Base-by-base conservation (phyloP, 2,797 vertebrate species). In the Ctenopoma multispine region DNA sequence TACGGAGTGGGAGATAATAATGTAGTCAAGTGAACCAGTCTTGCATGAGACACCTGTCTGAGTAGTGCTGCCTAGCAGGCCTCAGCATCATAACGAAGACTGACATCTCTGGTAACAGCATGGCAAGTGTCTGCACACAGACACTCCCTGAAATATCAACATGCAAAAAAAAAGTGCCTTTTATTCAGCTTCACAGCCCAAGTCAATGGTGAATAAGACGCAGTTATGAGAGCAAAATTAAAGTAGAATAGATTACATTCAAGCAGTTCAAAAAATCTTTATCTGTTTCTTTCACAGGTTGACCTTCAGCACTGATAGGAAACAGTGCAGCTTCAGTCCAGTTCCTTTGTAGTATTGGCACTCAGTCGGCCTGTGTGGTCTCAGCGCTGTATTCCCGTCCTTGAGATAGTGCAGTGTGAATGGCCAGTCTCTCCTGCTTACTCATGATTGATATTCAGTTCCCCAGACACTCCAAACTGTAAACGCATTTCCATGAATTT, bases 371-470 rank as follows among this genome's bases (percentile, higher is more conserved):
- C 82, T 49, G 76, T 86, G 82, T 81, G 84, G 88, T 84, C 85
- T 81, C 88, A 13, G 58, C 38, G 72, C 77, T 86, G 54, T 40
- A 13, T 55, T 63, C 71, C 48, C 49, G 73, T 91, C 89, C 88
- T 89, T 89, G 87, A 91, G 87, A 83, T 86, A 81, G 79, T 24
- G 63, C 71, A 1, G 69, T 74, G 72, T 86, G 89, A 91, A 87
- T 82, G 86, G 83, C 84, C 87, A 43, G 84, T 84, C 86, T 84
- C 72, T 77, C 21, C 80, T 75, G 85, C 81, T 89, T 80, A 85
- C 87, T 71, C 86, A 89, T 91, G 89, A 92, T 92, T 93, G 90
- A 92, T 94, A 94, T 94, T 90, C 90, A 87, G 88, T 81, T 87
- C 89, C 83, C 83, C 74, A 69, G 89, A 92, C 88, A 80, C 83